phyloP scores from a whole-genome alignment of 2,797 vertebrate species.

The Sparidentex hasta region DNA sequence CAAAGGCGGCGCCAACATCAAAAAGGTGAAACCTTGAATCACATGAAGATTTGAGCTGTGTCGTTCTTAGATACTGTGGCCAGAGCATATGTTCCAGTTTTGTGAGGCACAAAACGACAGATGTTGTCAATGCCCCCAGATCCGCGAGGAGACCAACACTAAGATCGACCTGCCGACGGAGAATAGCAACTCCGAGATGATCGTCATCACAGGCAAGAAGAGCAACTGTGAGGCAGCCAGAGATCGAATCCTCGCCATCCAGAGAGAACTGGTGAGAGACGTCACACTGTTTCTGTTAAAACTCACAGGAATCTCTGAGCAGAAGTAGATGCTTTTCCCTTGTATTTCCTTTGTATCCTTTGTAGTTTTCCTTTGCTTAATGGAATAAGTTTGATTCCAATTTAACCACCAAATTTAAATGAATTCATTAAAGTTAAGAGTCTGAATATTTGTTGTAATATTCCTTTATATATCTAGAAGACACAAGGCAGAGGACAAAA shows the following conservation, averaged over 20 bases:
- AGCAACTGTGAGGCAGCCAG: constrained; percentile 87
- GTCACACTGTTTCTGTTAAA: neutral
- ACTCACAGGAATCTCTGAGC: neutral
- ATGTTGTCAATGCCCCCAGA: constrained; percentile 71
- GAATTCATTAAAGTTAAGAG: no score
- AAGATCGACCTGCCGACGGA: constrained; percentile 90
- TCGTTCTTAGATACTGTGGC: neutral
- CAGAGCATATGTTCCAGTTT: neutral
- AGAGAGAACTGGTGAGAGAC: constrained; percentile 85
- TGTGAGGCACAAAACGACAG: neutral
- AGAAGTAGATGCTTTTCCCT: neutral
- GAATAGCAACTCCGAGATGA: constrained; percentile 89
- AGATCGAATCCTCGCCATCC: constrained; percentile 87
- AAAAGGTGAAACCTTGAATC: constrained; percentile 80
- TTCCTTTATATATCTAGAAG: no score
- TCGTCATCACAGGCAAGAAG: constrained; percentile 88
- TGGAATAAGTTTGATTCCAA: no score
- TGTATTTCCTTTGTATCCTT: neutral
- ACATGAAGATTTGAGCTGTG: neutral
- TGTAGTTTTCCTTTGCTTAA: no score
- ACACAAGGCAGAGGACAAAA: no score
- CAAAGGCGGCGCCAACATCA: constrained; percentile 89
- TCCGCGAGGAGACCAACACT: constrained; percentile 89
- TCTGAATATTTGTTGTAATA: neutral
- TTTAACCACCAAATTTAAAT: neutral